Evolutionary conservation across 2,888 invertebrate genomes (phyloP), one percentile per base, ranked within the genome.

Genomic region (Lochmaea capreae): DNA sequence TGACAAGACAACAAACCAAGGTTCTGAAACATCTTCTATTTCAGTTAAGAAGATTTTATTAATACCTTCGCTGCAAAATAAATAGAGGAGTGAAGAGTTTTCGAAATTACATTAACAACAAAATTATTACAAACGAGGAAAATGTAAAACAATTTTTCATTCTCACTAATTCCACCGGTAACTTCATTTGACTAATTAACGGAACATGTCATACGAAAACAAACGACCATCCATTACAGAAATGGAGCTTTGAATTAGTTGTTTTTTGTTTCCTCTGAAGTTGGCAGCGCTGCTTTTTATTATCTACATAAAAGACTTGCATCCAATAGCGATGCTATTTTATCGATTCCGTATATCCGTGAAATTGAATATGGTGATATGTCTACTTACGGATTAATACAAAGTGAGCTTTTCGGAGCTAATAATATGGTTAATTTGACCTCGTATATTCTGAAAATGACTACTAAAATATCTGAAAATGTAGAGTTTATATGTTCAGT

Each of bases 131-230:
- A 42, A 42, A 42, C 42, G 42, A 22, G 42, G 3, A 42, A 42
- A 42, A 10, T 42, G 11, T 3, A 12, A 46, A 46, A 12, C 12
- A 14, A 46, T 14, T 46, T 46, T 46, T 11, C 14, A 46, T 46
- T 46, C 5, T 11, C 14, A 14, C 46, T 46, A 11, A 14, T 14
- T 12, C 46, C 14, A 46, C 46, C 46, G 46, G 16, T 11, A 54
- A 18, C 54, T 54, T n/a, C 54, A 16, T 54, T 54, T 54, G 54
- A 16, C 54, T 54, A 54, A 54, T 54, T 54, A 54, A 54, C 54
- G 10, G 54, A 18, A 46, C 16, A 16, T 54, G 18, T 18, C 54
- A 54, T 8, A 18, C 2, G 54, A 18, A 16, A 49, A n/a, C 14
- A 49, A 14, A 49, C 49, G n/a, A 16, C 16, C 16, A 54, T 54